Conservation (phyloP, 2,797 vertebrate species). For the Psittacula derbiana region DNA sequence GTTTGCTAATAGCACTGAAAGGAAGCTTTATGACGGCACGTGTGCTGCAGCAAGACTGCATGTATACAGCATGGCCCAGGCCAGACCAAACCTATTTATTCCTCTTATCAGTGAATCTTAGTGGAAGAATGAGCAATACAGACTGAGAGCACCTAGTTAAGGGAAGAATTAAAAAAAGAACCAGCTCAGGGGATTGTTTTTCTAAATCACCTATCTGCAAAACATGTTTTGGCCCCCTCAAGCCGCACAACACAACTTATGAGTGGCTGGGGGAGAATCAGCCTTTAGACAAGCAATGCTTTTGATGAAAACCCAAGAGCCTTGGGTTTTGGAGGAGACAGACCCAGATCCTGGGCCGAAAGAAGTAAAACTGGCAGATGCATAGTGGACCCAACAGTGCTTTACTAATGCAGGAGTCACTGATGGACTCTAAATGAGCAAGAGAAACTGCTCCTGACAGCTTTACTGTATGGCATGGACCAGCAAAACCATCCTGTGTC, state of each 20-base stretch:
- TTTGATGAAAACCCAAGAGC: background rate
- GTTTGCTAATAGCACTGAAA: background rate
- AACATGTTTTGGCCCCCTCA: background rate
- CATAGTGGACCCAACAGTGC: background rate
- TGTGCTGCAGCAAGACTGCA: background rate
- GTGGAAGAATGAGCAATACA: background rate
- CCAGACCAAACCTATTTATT: background rate
- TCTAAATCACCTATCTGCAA: background rate
- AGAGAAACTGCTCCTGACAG: background rate
- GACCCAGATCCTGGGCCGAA: background rate
- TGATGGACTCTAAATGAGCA: background rate
- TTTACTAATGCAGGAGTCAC: background rate
- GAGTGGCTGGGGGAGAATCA: background rate
- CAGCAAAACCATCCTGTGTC: background rate
- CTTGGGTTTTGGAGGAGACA: background rate
- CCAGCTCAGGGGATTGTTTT: background rate
- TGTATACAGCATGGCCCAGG: background rate
- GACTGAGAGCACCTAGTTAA: background rate
- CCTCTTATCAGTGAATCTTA: background rate
- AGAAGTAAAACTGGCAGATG: background rate
- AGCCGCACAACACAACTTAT: background rate
- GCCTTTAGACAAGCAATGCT: background rate
- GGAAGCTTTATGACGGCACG: background rate
- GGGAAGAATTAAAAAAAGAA: background rate
- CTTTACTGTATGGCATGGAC: background rate